These are phyloP conservation scores for Drosophila neonasuta DNA, from an alignment of 2,888 invertebrate genomes.

Conservation along the genomic window DNA sequence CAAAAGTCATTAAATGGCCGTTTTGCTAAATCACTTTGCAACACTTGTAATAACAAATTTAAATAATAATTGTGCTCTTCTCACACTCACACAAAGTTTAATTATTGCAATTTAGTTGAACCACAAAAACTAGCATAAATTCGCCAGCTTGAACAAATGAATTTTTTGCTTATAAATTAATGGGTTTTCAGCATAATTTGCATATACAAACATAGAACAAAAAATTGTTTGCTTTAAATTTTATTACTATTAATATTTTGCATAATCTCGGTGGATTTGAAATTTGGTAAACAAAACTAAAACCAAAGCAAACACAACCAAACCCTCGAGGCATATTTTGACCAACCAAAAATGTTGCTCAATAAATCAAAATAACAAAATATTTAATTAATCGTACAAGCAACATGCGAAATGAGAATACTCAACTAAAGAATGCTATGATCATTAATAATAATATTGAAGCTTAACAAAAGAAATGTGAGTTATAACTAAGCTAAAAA, in stretches of 20 bases:
- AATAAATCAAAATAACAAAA: constrained; percentile 63
- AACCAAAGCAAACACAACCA: background rate
- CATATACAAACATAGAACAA: constrained; percentile 28
- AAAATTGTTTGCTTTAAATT: constrained; percentile 30
- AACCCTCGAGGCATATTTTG: constrained; percentile 25
- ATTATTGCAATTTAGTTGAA: constrained; percentile 21
- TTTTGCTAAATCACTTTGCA: constrained; percentile 14
- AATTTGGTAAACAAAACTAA: background rate
- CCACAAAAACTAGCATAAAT: constrained; percentile 14
- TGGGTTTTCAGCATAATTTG: constrained; percentile 45
- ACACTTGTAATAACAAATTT: constrained; percentile 18
- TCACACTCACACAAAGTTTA: constrained; percentile 1
- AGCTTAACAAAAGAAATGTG: background rate
- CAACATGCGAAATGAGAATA: constrained; percentile 1
- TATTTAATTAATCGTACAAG: constrained; percentile 60
- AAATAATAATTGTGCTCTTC: constrained; percentile 13
- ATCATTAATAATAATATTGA: background rate
- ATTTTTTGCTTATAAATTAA: constrained; percentile 46
- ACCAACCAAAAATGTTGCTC: constrained; percentile 39
- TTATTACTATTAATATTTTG: background rate
- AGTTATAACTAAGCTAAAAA: background rate
- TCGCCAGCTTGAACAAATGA: constrained; percentile 37
- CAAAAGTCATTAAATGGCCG: constrained; percentile 6
- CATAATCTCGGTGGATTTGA: constrained; percentile 19
- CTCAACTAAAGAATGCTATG: background rate